These are phyloP conservation scores for Halcyon badia DNA, from an alignment of 2,797 vertebrate species.

Conservation along the genomic window DNA sequence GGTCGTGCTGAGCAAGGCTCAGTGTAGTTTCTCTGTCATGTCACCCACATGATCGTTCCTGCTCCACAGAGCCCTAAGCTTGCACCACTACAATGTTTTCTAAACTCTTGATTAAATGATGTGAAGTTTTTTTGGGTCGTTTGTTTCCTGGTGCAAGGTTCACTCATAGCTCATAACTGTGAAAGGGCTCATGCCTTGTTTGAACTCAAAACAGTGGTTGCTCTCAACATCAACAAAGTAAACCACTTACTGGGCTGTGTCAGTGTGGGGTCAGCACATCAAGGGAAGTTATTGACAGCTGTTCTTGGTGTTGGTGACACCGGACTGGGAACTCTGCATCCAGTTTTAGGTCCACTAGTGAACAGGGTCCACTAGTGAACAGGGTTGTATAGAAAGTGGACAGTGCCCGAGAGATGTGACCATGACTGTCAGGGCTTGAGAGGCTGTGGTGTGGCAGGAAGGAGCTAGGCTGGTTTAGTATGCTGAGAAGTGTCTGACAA, in stretches of 20 bases:
- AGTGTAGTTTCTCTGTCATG: not conserved
- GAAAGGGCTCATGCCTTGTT: not conserved
- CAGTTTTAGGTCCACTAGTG: not conserved
- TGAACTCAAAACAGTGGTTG: not conserved
- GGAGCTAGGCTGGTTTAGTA: not conserved
- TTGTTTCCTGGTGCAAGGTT: not conserved
- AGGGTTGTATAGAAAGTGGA: not conserved
- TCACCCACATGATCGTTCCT: not conserved
- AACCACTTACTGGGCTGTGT: not conserved
- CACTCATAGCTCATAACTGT: not conserved
- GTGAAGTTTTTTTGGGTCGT: accelerated
- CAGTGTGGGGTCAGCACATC: not conserved
- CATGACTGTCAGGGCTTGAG: not conserved
- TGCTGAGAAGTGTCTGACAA: not conserved
- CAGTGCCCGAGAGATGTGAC: not conserved
- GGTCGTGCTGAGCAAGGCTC: not conserved
- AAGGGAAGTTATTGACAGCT: not conserved
- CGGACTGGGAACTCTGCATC: not conserved
- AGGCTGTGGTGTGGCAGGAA: not conserved
- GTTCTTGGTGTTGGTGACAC: not conserved
- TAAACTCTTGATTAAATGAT: not conserved
- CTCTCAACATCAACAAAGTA: not conserved
- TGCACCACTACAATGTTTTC: not conserved
- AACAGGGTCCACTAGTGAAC: not conserved
- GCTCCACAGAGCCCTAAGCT: not conserved